Conservation (phyloP, 2,888 invertebrate genomes). For the Acleris sparsana region DNA sequence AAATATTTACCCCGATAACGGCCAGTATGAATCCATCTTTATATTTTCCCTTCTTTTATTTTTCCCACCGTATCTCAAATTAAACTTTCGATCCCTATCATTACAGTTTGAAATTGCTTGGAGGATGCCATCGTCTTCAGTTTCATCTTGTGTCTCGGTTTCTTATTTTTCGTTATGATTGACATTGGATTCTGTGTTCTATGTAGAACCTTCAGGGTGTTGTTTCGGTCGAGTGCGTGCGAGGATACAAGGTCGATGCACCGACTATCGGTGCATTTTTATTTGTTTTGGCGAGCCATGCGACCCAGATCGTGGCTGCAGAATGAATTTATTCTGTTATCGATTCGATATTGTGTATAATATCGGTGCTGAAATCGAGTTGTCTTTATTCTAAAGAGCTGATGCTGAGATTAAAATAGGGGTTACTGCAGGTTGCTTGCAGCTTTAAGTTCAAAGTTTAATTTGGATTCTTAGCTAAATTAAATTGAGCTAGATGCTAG, state of each 20-base stretch:
- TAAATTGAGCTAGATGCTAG: no score
- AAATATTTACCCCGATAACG: slow-evolving; percentile 81
- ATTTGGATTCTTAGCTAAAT: no score
- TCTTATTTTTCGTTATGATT: slow-evolving; percentile 72
- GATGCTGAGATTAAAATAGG: slow-evolving; percentile 1
- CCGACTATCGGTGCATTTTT: slow-evolving; percentile 80
- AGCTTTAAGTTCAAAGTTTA: background rate
- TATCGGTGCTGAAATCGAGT: slow-evolving; percentile 60
- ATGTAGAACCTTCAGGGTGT: slow-evolving; percentile 48
- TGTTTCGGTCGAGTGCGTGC: slow-evolving; percentile 48
- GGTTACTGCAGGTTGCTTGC: background rate
- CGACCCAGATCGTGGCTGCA: slow-evolving; percentile 77
- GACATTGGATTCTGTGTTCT: slow-evolving; percentile 56
- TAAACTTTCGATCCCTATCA: slow-evolving; percentile 37
- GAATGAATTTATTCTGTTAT: slow-evolving; percentile 82
- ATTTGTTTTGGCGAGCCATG: slow-evolving; percentile 80
- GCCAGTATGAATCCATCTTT: slow-evolving; percentile 76
- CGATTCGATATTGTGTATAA: slow-evolving; percentile 77
- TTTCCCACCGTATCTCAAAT: slow-evolving; percentile 41
- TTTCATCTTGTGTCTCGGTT: slow-evolving; percentile 80
- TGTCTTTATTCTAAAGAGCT: slow-evolving; percentile 41
- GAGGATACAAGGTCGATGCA: slow-evolving; percentile 81
- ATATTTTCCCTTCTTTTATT: slow-evolving; percentile 62
- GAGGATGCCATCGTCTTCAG: slow-evolving; percentile 64
- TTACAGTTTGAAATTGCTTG: slow-evolving; percentile 58